Conservation (phyloP, 2,113 vertebrate species). For the Crotalus tigris region DNA sequence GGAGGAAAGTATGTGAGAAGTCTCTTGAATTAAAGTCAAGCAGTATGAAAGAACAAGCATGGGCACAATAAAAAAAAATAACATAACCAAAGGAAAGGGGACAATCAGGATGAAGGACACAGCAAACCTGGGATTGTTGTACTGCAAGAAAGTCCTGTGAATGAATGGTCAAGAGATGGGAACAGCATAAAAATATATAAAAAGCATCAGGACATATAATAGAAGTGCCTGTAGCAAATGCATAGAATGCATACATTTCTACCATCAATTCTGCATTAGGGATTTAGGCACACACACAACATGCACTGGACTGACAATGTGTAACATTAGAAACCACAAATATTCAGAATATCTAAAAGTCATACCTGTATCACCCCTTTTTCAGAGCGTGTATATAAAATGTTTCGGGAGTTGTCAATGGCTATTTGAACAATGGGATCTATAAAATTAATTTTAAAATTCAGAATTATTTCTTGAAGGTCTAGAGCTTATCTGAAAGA, state of each 20-base stretch:
- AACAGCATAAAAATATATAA: neutral
- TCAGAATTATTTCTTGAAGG: neutral
- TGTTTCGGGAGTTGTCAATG: constrained; percentile 90
- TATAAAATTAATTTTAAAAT: constrained; percentile 52
- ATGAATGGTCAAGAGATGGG: neutral
- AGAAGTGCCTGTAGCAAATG: neutral
- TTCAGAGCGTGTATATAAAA: constrained; percentile 90
- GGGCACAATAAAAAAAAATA: neutral
- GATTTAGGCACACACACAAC: neutral
- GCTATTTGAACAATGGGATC: constrained; percentile 96
- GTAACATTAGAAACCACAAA: neutral
- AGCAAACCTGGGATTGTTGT: neutral
- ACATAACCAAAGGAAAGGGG: neutral
- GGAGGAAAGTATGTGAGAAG: neutral
- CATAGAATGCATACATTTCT: neutral
- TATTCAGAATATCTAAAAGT: neutral
- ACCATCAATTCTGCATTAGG: neutral
- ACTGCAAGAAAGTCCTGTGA: neutral
- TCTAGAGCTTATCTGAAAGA: neutral
- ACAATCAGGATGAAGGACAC: neutral
- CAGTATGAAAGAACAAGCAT: neutral
- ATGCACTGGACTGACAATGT: neutral
- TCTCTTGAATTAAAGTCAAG: neutral
- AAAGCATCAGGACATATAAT: neutral
- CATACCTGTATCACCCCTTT: constrained; percentile 92